phyloP scores from a whole-genome alignment of 2,113 vertebrate genomes.

The Mustela lutreola region DNA sequence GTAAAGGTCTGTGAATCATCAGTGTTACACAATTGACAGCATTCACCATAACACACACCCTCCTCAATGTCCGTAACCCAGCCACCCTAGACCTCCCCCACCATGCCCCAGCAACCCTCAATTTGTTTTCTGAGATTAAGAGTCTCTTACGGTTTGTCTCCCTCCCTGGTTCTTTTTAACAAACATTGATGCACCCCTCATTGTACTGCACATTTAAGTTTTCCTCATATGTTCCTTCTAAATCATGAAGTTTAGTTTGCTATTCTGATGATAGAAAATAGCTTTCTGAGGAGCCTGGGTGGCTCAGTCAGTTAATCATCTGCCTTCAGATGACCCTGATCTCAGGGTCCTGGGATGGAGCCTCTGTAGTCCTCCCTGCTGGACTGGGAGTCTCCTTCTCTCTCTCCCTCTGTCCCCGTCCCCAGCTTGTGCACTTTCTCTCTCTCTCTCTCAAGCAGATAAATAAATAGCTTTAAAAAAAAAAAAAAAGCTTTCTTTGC shows the following conservation, averaged over 20 bases:
- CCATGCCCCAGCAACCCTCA: no score
- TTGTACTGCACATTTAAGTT: background rate
- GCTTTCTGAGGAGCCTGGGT: background rate
- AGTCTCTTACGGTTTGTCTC: no score
- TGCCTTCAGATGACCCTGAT: background rate
- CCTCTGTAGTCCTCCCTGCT: background rate
- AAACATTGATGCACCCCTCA: background rate
- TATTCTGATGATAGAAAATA: constrained; percentile 9
- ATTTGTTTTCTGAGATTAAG: no score
- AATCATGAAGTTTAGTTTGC: background rate
- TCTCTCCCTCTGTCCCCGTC: background rate
- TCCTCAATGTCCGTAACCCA: no score
- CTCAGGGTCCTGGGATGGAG: background rate
- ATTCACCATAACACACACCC: no score
- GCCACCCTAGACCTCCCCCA: no score
- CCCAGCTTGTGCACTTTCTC: background rate
- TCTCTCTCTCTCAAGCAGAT: background rate
- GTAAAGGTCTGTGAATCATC: no score
- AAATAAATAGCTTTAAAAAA: background rate
- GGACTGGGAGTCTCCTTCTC: background rate
- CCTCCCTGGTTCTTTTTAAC: background rate
- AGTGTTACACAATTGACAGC: no score
- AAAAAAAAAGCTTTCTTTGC: background rate
- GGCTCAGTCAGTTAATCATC: background rate
- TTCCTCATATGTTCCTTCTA: background rate